phyloP scores from a whole-genome alignment of 1,140 invertebrate genomes.

The Piezodorus guildinii region DNA sequence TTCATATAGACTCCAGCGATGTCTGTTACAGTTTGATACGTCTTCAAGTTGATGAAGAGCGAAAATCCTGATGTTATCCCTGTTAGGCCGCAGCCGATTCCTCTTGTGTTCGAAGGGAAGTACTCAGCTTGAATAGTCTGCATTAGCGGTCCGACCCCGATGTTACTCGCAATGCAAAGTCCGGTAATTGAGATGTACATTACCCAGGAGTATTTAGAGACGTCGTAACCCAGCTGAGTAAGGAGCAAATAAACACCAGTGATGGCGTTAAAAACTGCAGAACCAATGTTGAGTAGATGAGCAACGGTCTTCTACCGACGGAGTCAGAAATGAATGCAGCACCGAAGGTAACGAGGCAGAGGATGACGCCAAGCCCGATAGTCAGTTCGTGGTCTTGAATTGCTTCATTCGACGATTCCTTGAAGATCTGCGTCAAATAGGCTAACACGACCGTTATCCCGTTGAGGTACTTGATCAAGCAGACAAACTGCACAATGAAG shows the following conservation, averaged over 20 bases:
- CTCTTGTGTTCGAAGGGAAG: constrained; percentile 27
- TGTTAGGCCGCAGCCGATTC: constrained; percentile 21
- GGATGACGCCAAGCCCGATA: constrained; percentile 15
- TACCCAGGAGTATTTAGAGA: constrained; percentile 21
- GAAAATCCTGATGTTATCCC: constrained; percentile 22
- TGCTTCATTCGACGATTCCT: background rate
- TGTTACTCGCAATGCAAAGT: constrained; percentile 12
- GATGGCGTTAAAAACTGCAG: constrained; percentile 29
- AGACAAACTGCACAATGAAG: constrained; percentile 24
- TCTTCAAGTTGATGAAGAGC: constrained; percentile 23
- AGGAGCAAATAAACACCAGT: constrained; percentile 36
- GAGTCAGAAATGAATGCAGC: constrained; percentile 24
- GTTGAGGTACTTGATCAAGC: constrained; percentile 21
- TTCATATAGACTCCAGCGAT: constrained; percentile 21
- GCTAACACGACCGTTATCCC: constrained; percentile 26
- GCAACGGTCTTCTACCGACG: constrained; percentile 38
- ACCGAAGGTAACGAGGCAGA: constrained; percentile 28
- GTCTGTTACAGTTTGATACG: constrained; percentile 22
- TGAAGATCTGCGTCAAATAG: constrained; percentile 25
- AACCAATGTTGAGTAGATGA: constrained; percentile 35
- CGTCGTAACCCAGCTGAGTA: constrained; percentile 25
- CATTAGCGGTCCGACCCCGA: constrained; percentile 25
- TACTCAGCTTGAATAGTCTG: constrained; percentile 25
- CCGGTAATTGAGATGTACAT: constrained; percentile 13
- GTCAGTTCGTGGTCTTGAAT: background rate